Evolutionary conservation across 2,888 invertebrate genomes (phyloP).

Genomic region (Ypsolopha sequella): DNA sequence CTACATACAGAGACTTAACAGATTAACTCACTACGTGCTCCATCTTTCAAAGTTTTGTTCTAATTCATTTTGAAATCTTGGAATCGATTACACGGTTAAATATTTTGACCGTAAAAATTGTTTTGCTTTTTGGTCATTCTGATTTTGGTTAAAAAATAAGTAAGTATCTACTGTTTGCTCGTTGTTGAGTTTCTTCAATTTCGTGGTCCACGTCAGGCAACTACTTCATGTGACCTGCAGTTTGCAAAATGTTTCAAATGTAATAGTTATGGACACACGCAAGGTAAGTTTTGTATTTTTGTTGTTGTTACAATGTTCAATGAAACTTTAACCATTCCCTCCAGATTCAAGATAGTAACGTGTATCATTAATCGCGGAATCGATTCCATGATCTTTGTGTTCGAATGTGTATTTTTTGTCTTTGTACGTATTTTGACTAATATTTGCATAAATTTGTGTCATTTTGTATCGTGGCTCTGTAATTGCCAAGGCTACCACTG

Average conservation of each 20-base stretch:
- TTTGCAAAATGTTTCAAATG: slow-evolving; percentile 16
- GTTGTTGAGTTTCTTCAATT: no score
- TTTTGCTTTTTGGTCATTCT: background rate
- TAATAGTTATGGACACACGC: slow-evolving; percentile 18
- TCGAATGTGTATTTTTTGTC: slow-evolving; percentile 22
- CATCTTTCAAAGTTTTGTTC: slow-evolving; percentile 10
- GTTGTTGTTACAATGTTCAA: background rate
- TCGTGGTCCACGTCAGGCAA: background rate
- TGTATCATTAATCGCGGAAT: slow-evolving; percentile 35
- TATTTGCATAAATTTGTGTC: slow-evolving; percentile 8
- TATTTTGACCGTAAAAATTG: background rate
- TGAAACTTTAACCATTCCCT: slow-evolving; percentile 11
- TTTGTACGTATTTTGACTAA: background rate
- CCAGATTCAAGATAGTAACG: slow-evolving; percentile 15
- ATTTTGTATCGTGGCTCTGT: slow-evolving; percentile 9
- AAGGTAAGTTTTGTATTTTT: slow-evolving; percentile 44
- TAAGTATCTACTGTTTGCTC: no score
- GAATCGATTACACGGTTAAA: slow-evolving; percentile 58
- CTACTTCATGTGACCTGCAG: slow-evolving; percentile 43
- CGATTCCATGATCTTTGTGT: slow-evolving; percentile 57
- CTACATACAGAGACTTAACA: no score
- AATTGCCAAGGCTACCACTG: slow-evolving; percentile 10
- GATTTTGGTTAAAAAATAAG: no score
- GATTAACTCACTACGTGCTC: no score
- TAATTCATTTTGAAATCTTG: slow-evolving; percentile 29